Percentiles rank a stretch among this genome's conserved stretches.
phyloP scores from a whole-genome alignment of 2,888 invertebrate species.

The Eremobia ochroleuca region DNA sequence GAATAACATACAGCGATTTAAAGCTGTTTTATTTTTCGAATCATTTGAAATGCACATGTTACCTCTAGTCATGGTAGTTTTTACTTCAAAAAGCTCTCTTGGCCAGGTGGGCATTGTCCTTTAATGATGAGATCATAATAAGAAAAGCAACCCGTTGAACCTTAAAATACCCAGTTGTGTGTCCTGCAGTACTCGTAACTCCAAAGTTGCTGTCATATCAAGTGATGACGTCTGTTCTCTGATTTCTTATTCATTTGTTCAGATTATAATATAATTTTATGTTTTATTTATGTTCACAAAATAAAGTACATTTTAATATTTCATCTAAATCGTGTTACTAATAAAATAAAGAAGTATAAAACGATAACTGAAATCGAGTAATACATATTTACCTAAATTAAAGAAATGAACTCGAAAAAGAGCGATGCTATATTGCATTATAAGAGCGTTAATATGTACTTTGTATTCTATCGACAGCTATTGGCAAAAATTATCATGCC shows the following conservation, averaged over 20 bases:
- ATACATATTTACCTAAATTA: not conserved
- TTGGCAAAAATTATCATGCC: not conserved
- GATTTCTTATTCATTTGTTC: conserved; percentile 14
- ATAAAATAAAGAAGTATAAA: not conserved
- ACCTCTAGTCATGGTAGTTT: not conserved
- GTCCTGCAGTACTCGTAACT: conserved; percentile 90
- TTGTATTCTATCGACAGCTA: not conserved
- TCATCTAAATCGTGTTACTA: not conserved
- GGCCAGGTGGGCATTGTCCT: conserved; percentile 56
- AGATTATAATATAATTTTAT: not conserved
- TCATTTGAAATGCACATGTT: not conserved
- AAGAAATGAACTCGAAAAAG: conserved; percentile 7
- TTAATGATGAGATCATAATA: conserved; percentile 82
- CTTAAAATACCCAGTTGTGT: conserved; percentile 86
- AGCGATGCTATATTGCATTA: conserved; percentile 1
- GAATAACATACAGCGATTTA: not conserved
- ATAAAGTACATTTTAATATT: conserved; percentile 4
- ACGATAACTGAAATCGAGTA: not conserved
- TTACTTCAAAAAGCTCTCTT: not conserved
- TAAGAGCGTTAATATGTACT: not conserved
- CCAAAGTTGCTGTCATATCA: conserved; percentile 84
- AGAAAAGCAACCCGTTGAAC: conserved; percentile 86
- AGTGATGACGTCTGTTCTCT: conserved; percentile 78
- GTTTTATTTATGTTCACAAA: not conserved
- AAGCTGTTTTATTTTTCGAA: not conserved